Base-by-base conservation (phyloP, 2,888 invertebrate species). In the Cylloceria caligata region DNA sequence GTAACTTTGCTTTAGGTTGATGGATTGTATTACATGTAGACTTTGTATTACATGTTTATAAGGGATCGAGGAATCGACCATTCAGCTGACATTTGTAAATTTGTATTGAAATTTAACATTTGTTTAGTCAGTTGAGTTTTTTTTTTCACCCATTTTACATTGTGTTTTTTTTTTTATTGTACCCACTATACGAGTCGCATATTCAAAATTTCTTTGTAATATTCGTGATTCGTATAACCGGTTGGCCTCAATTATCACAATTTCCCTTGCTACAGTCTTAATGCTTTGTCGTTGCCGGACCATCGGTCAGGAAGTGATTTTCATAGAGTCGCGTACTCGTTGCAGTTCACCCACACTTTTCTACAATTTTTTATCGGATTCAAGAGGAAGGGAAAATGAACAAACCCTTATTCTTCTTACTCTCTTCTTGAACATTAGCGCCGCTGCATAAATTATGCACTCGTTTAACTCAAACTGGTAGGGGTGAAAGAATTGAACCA, bases 391-490 rank as follows among this genome's bases (percentile, higher is more conserved):
- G 6, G 11, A n/a, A 57, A 42, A 57, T 3, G 16, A 42, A 39
- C 21, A 16, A 24, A 16, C 21, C 21, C 49, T 49, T 45, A 4
- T 45, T 4, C 11, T 49, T 21, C 24, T 24, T 21, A 19, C 69
- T 39, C 19, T 24, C 19, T 62, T 69, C 75, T 60, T 60, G 72
- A 11, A 81, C 81, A 76, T 81, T 81, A 81, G 72, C 72, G 55
- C 30, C 6, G 57, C 39, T 76, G 81, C 64, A 81, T 81, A 72
- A 76, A 81, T 81, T 81, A 77, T 52, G 60, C 76, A 72, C 45
- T 55, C 57, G 80, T 30, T 65, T 49, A 49, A 65, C 75, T 76
- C 68, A 60, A 27, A 57, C 49, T 39, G 27, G 57, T 16, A 62
- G 24, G 39, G 60, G 49, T 36, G 64, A 72, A 80, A 65, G 80